Evolutionary conservation across 2,113 vertebrate genomes (phyloP), one percentile per base, ranked within the genome.

Genomic region (Hylia prasina): DNA sequence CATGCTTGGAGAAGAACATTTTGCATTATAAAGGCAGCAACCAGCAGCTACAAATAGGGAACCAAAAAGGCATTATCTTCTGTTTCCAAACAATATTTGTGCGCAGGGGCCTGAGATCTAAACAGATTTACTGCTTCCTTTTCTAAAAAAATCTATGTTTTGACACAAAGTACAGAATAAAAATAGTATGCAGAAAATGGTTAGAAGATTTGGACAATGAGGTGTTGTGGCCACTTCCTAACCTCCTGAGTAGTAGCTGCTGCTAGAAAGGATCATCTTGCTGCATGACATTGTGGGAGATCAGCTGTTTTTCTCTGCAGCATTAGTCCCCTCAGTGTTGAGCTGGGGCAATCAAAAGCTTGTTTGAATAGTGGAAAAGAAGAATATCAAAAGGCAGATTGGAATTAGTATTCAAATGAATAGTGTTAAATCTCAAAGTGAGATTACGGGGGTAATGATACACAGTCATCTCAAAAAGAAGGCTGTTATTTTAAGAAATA

Each of bases 331-430:
- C 14, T 65, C 94, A 92, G 92, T 79, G 93, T 93, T 93, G 89
- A 97, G 81, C 83, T 11, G 56, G 79, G 56, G 89, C 94, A 89
- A 95, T 94, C n/a, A 89, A 60, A 78, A 87, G 39, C 77, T 85
- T 91, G 77, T 97, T 96, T 98, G 97, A 98, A 96, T 82, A 94
- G 92, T 92, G 85, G 66, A 96, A 93, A 97, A 96, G 81, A 73
- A 87, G 93, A 96, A 92, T 96, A 97, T 97, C 85, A 97, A 96
- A 97, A 97, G 77, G 72, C 23, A 69, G 95, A 95, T 90, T 97
- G 88, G 87, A 97, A 96, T 20, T 87, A 50, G 94, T 91, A 91
- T 93, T 96, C 93, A 94, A 97, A 97, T 77, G 87, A 96, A 96
- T 93, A 93, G 91, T 89, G 68, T 82, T 50, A 97, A 96, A 97